Conservation (phyloP, 2,888 invertebrate species). For the Melinaea menophilus region DNA sequence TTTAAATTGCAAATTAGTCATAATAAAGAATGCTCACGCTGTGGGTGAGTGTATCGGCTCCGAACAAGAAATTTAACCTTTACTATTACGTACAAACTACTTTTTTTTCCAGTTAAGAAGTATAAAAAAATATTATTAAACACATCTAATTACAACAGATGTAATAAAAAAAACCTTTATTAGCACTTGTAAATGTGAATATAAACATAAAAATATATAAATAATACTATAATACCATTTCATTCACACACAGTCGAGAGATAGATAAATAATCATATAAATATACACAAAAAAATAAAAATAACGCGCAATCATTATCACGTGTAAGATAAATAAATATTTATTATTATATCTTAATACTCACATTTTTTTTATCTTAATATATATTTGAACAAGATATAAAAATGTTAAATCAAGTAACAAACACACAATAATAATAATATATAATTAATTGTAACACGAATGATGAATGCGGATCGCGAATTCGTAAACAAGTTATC, state of each 20-base stretch:
- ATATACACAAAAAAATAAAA: background rate
- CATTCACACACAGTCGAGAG: background rate
- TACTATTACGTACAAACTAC: conserved; percentile 7
- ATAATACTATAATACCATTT: background rate
- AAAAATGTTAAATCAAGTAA: no score
- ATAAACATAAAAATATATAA: no score
- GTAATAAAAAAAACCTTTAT: no score
- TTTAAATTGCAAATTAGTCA: conserved; percentile 3
- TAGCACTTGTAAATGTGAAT: no score
- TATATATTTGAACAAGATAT: no score
- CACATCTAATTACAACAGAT: background rate
- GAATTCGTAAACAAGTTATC: conserved; percentile 69
- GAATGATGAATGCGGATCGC: conserved; percentile 54
- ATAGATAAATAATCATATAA: background rate
- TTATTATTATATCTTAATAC: background rate
- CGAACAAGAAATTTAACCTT: conserved; percentile 32
- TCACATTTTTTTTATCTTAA: background rate
- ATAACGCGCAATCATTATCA: conserved; percentile 1
- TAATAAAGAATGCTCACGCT: conserved; percentile 26
- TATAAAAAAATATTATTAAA: background rate
- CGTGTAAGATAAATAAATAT: background rate
- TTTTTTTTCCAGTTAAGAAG: no score
- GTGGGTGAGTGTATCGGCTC: conserved; percentile 33
- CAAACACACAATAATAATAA: background rate
- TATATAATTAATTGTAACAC: conserved; percentile 23